Evolutionary conservation across 2,888 invertebrate species (phyloP).

Genomic region (Melieria omissa): DNA sequence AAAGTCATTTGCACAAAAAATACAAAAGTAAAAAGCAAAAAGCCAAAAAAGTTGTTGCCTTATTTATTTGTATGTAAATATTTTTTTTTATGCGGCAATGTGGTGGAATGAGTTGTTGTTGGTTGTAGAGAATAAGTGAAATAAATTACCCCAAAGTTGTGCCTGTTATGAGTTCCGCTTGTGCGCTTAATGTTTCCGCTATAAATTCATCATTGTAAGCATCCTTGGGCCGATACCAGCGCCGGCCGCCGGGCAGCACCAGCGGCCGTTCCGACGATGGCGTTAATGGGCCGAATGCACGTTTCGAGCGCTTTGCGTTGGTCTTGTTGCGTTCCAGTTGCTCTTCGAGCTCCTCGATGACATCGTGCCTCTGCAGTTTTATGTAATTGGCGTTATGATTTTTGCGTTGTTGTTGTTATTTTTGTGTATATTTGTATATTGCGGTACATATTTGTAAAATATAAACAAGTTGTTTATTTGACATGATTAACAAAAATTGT

Average conservation of each 20-base stretch:
- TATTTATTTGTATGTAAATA: too few species aligned
- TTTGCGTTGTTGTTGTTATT: too few species aligned
- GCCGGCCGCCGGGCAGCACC: constrained; percentile 80
- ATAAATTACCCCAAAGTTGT: constrained; percentile 82
- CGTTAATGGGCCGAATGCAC: constrained; percentile 71
- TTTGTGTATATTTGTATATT: too few species aligned
- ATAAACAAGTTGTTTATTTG: constrained; percentile 4
- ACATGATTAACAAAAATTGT: neutral
- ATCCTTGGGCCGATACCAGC: constrained; percentile 85
- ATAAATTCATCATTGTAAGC: constrained; percentile 91
- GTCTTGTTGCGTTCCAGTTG: constrained; percentile 64
- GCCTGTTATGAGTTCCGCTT: constrained; percentile 87
- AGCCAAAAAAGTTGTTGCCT: too few species aligned
- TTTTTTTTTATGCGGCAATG: too few species aligned
- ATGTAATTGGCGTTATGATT: constrained; percentile 13
- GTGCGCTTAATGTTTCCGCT: constrained; percentile 84
- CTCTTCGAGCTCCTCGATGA: constrained; percentile 68
- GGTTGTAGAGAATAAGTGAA: constrained; percentile 8
- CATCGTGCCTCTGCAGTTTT: constrained; percentile 56
- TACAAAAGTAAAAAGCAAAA: too few species aligned
- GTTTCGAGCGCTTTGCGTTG: constrained; percentile 68
- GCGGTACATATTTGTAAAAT: neutral
- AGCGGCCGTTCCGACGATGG: constrained; percentile 78
- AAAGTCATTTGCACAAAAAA: too few species aligned
- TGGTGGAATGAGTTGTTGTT: too few species aligned